Evolutionary conservation across 2,797 vertebrate genomes (phyloP).

Genomic region (Sebastolobus altivelis): DNA sequence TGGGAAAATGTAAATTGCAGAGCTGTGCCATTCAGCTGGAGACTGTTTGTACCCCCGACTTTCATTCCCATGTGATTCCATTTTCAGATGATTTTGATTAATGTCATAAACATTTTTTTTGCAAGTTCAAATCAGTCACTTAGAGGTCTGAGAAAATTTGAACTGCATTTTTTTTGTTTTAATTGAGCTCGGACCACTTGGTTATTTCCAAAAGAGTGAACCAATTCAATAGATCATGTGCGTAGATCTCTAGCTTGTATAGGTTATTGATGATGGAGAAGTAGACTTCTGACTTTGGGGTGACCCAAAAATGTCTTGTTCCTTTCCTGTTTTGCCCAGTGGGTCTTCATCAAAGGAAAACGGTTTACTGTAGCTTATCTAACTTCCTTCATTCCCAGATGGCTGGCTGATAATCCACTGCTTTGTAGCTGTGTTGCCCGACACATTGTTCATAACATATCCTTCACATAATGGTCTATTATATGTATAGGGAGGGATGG

Average conservation of each 20-base stretch:
- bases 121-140: background rate
- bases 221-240: background rate
- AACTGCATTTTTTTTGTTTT: background rate
- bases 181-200: background rate
- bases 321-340: constrained; percentile 3
- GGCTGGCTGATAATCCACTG: constrained; percentile 16
- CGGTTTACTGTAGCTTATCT: constrained; percentile 18
- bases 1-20: constrained; percentile 10
- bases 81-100: constrained; percentile 4
- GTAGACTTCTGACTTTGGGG: background rate
- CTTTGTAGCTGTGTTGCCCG: background rate
- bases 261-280: background rate
- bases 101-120: background rate
- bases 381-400: constrained; percentile 49
- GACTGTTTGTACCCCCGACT: background rate
- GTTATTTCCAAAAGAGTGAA: background rate
- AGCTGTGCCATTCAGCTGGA: background rate
- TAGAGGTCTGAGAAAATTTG: background rate
- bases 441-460: background rate
- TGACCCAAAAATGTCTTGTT: background rate
- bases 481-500: background rate
- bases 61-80: background rate
- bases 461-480: background rate
- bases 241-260: background rate
- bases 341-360: constrained; percentile 12